Evolutionary conservation across 2,888 invertebrate genomes (phyloP).

Genomic region (Lordiphosa fenestrarum): DNA sequence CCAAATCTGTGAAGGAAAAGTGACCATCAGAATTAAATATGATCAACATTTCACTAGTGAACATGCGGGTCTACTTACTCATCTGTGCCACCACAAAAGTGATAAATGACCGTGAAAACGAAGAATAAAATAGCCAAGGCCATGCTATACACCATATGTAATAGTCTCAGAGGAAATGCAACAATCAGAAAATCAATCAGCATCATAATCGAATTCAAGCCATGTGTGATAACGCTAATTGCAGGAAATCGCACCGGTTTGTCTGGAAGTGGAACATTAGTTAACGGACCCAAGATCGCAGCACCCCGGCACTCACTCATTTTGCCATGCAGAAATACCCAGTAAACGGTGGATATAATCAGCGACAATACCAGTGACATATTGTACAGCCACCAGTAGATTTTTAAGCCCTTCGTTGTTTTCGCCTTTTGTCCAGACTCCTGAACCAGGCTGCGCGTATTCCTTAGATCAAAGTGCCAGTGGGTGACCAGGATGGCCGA

Average conservation of each 20-base stretch:
- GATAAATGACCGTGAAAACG: constrained; percentile 84
- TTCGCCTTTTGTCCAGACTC: constrained; percentile 55
- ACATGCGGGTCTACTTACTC: constrained; percentile 77
- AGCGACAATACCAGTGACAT: constrained; percentile 85
- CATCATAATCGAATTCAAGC: constrained; percentile 87
- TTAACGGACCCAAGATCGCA: not conserved
- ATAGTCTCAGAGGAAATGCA: constrained; percentile 86
- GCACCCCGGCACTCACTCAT: constrained; percentile 67
- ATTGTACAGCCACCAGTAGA: constrained; percentile 87
- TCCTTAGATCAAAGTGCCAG: constrained; percentile 76
- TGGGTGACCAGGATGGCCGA: constrained; percentile 76
- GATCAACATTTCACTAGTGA: not conserved
- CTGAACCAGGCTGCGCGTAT: constrained; percentile 51
- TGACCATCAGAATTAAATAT: not conserved
- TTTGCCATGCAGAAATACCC: constrained; percentile 81
- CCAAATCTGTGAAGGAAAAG: constrained; percentile 81
- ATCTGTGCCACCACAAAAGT: constrained; percentile 83
- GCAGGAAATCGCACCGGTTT: constrained; percentile 84
- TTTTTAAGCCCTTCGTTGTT: constrained; percentile 78
- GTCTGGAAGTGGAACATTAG: constrained; percentile 76
- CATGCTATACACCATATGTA: constrained; percentile 84
- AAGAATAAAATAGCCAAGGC: constrained; percentile 82
- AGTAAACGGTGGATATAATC: constrained; percentile 88
- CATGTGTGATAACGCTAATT: constrained; percentile 87
- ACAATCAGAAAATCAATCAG: constrained; percentile 86